A percentile compares a stretch with the other conserved stretches of the same genome.
phyloP scores from a whole-genome alignment of 1,140 invertebrate species.

The Brachionus sp. region DNA sequence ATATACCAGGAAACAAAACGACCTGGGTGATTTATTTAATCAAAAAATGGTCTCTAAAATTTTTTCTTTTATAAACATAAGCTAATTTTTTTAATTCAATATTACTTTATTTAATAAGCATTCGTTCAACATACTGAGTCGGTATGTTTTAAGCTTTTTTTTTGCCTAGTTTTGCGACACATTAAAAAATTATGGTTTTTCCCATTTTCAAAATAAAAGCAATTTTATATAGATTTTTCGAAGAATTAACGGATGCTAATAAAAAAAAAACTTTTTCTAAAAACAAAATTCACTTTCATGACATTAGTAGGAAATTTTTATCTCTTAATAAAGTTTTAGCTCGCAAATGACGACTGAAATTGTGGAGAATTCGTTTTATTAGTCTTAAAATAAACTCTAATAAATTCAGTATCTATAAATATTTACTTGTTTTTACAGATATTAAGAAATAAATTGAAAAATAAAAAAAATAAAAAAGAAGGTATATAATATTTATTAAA shows the following conservation, averaged over 20 bases:
- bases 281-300: neutral
- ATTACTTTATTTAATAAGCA: neutral
- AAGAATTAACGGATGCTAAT: neutral
- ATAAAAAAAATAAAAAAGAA: neutral
- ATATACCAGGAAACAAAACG: no score
- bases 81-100: neutral
- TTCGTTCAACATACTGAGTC: neutral
- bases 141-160: neutral
- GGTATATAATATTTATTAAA: neutral
- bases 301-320: neutral
- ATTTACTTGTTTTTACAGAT: neutral
- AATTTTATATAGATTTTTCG: neutral
- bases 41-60: no score
- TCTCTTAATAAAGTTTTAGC: neutral
- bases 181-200: neutral
- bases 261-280: neutral
- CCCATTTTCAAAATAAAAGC: neutral
- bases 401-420: neutral
- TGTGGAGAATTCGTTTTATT: neutral
- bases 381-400: neutral
- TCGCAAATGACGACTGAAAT: neutral
- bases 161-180: neutral
- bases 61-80: no score
- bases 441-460: neutral
- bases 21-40: no score